Evolutionary conservation across 2,888 invertebrate genomes (phyloP), one percentile per base, ranked within the genome.

Genomic region (Deilephila porcellus): DNA sequence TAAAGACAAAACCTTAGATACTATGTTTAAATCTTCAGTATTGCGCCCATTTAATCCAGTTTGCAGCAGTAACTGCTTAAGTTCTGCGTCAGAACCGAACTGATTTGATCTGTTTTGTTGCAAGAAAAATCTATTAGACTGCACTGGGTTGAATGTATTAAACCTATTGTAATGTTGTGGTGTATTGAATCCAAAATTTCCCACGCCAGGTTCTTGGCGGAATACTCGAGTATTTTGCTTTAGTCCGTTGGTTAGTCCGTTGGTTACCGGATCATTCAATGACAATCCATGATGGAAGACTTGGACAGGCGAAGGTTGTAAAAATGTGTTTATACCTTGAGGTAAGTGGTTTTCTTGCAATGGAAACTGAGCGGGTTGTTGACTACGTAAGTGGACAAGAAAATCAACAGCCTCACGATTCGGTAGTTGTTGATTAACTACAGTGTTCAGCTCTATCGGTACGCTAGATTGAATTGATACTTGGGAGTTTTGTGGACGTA

Each of bases 21-120:
- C 97, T 82, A 98, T 97, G 86, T 97, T 97, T 71, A 98, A 92
- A 89, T 98, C 97, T 86, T 97, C 97, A 74, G 96, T 96, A 77
- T 92, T 93, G 79, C 96, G 95, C 63, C 93, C 93, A 62, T 96
- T 96, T 60, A 97, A 94, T 56, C 97, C 97, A 71, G 96, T 96
- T 86, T 97, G 96, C 71, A 94, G 95, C 25, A 97, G 87, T 64
- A 97, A 90, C 79, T 96, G 96, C 82, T 96, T 96, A 70, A 97
- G 92, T 81, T 97, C 96, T 53, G 94, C 89, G 70, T 96, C 96
- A 29, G 88, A 83, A 74, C 84, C 90, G 74, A 84, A 90, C 63
- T 89, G 86, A 89, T 95, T 90, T 77, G 82, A 94, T 87, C 86
- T 89, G 79, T 84, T 88, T 20, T 75, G 71, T 7, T 77, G 45